Percentiles rank a stretch among this genome's conserved stretches.
These are phyloP conservation scores for Hemitrygon akajei DNA, from an alignment of 2,797 vertebrate species.

Conservation along the genomic window DNA sequence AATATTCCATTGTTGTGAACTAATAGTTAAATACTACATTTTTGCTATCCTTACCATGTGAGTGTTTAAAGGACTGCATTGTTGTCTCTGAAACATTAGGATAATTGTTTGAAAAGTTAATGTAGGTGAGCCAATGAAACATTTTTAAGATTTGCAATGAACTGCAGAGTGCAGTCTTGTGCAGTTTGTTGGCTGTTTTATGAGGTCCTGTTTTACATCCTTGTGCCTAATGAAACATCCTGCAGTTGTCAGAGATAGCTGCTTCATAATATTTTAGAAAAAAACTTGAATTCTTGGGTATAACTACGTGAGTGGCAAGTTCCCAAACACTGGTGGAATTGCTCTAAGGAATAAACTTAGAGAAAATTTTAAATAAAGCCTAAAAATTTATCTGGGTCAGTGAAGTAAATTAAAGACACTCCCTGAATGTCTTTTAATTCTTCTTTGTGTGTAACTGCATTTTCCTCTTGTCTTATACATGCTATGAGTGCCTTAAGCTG, in stretches of 20 bases:
- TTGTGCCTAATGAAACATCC: background rate
- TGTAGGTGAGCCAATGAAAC: background rate
- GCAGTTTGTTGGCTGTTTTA: background rate
- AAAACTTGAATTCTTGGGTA: background rate
- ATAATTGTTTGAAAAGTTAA: background rate
- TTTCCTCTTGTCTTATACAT: too few relatives aligned
- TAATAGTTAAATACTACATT: background rate
- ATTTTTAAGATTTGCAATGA: background rate
- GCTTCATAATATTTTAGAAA: background rate
- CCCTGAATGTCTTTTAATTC: too few relatives aligned
- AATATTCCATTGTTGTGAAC: background rate
- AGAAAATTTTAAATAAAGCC: background rate
- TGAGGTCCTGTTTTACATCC: background rate
- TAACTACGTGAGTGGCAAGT: too few relatives aligned
- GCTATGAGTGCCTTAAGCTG: too few relatives aligned
- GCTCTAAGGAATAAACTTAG: background rate
- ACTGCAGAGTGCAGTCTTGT: conserved; percentile 1
- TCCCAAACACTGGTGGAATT: background rate
- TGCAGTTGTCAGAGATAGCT: background rate
- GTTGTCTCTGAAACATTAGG: background rate
- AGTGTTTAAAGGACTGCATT: background rate
- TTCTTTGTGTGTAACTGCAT: too few relatives aligned
- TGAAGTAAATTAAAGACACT: background rate
- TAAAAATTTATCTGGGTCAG: background rate
- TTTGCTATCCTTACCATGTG: background rate